These are phyloP conservation scores for Neopipo cinnamomea DNA, from an alignment of 2,113 vertebrate species.

Conservation along the genomic window DNA sequence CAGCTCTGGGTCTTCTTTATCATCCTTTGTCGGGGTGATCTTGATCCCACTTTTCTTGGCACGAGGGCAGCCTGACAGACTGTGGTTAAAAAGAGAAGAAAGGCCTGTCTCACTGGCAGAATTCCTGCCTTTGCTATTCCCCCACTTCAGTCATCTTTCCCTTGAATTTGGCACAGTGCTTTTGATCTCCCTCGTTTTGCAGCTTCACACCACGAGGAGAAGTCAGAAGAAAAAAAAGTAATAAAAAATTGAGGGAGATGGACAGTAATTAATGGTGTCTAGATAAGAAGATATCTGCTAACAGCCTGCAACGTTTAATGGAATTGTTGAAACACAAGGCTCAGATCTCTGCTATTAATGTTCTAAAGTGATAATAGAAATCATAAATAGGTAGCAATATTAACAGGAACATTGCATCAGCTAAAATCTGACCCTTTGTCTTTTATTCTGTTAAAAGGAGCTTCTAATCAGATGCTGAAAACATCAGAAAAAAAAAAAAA, in stretches of 20 bases:
- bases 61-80: constrained; percentile 99
- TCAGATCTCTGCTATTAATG: constrained; percentile 58
- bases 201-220: constrained; percentile 44
- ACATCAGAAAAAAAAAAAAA: not conserved
- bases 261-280: constrained; percentile 63
- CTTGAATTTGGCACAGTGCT: constrained; percentile 25
- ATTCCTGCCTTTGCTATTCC: not conserved
- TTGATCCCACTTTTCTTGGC: constrained; percentile 99
- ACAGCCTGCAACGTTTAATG: constrained; percentile 61
- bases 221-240: not conserved
- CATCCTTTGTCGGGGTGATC: constrained; percentile 93
- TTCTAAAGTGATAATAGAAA: constrained; percentile 67
- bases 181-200: constrained; percentile 59
- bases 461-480: constrained; percentile 51
- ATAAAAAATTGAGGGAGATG: constrained; percentile 35
- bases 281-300: constrained; percentile 64
- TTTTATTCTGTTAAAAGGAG: constrained; percentile 48
- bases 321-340: constrained; percentile 64
- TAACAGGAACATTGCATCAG: constrained; percentile 62
- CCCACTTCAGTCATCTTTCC: not conserved
- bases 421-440: constrained; percentile 64
- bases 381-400: constrained; percentile 50
- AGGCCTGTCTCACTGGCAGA: constrained; percentile 32
- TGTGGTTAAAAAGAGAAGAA: constrained; percentile 74
- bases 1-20: constrained; percentile 98